Base-by-base conservation (phyloP, 1,140 invertebrate species). In the Drosophila ananassae region DNA sequence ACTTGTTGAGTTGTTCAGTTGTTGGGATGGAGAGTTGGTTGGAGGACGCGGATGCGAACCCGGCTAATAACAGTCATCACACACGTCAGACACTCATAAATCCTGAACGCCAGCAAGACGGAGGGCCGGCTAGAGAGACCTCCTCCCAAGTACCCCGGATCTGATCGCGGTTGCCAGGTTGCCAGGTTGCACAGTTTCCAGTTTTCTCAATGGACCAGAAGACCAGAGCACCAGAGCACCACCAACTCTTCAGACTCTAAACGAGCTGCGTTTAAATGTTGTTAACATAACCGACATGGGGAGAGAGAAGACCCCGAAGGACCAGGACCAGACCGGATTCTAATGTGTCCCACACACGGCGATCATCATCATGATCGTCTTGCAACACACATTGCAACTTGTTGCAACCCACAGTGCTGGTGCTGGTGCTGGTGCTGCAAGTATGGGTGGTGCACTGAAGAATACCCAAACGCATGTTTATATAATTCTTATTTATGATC, bases 401-500 rank as follows among this genome's bases (percentile, higher is more conserved):
- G 68, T 73, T 62, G 55, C 66, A 46, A 28, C 51, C 60, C 62
- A 53, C 55, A 54, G 52, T 58, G 17, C 17, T 17, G 34, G 12
- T 32, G 17, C 3, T 13, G 10, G 8, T 39, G 34, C 32, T 39
- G n/a, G n/a, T 39, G 34, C 32, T 39, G n/a, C 9, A 53, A 30
- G 39, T 56, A 89, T 89, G 83, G 83, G 83, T 89, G 84, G 84
- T 79, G 47, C 17, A 51, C 39, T 41, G 7, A 41, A 54, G 47
- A 50, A 37, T 6, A 48, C 30, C 47, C 66, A 63, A 84, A 90
- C 77, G 79, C 84, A 90, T 89, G 84, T 84, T 89, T 79, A 89
- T 90, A 90, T 90, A 89, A 89, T 89, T 90, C 81, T 89, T 89
- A 90, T 85, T 85, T 89, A 85, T 85, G 84, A 89, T 89, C 85